Evolutionary conservation across 2,113 vertebrate genomes (phyloP), one percentile per base, ranked within the genome.

Genomic region (Echinops telfairi): DNA sequence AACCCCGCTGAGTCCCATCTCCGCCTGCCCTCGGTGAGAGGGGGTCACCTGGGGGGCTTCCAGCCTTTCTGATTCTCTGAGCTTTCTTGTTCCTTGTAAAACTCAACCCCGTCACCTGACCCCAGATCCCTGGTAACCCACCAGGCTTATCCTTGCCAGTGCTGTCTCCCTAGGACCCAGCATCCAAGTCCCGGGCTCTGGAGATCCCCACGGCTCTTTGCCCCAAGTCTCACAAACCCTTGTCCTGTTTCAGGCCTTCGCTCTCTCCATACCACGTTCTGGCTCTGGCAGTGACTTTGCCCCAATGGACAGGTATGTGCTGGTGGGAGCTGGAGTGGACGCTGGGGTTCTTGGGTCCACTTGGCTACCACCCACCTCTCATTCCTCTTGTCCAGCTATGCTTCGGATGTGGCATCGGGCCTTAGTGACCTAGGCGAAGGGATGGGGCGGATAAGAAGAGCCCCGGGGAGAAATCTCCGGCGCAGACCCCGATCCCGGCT

Each of bases 381-480:
- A 40, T 93, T 38, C 25, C n/a, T 40, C 85, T 64, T 78, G 86
- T 7, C 3, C 93, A 99, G 99, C 97, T 99, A 98, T 16, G 94
- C 98, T 40, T 99, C 99, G 0, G 99, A 99, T 0, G 98, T 98
- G 87, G 98, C 98, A 0, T 99, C 99, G 0, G 99, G 99, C 79
- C 97, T 99, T 97, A 99, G 99, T 0, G 99, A 99, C 0, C 96
- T 98, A 75, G 98, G 96, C 0, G 99, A 99, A 71, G 98, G 98
- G 87, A 97, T 98, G 82, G 94, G 97, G 70, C 96, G 92, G 0
- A 93, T 87, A 88, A 98, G 97, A 88, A 95, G 97, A 22, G 93
- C 91, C 0, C 88, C 96, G 0, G 97, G 97, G n/a, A 99, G 98
- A 97, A 98, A 98, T 78, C 97, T 98, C 94, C 98, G 98, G 78